Base-by-base conservation (phyloP, 2,113 vertebrate species). In the Gorsachius goisagi region DNA sequence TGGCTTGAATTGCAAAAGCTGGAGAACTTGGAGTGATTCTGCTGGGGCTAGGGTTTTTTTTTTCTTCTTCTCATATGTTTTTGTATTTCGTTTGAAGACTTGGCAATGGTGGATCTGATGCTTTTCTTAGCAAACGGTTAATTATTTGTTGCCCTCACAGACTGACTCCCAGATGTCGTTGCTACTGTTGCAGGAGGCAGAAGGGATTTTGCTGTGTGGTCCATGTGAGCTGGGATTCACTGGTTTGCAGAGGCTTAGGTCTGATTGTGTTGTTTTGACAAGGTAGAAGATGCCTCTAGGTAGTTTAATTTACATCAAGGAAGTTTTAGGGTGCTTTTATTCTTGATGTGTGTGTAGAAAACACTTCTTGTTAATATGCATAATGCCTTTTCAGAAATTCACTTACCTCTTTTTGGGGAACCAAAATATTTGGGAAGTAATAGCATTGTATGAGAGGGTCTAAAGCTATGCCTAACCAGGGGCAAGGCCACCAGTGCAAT, bases 401-500 rank as follows among this genome's bases (percentile, higher is more conserved):
- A 8, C 39, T 15, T 24, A 2, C 27, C 32, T 60, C 35, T 0
- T n/a, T 85, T 64, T 32, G n/a, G 55, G 52, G 41, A 47, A 33
- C 8, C 26, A n/a, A 8, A 44, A 21, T 15, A 11, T n/a, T 58
- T 60, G 13, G 56, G 50, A 32, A 66, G 67, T 19, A n/a, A 41
- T n/a, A 2, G 0, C 26, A 1, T 44, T 39, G 37, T 24, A 4
- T 22, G n/a, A 2, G 0, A 28, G 60, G 20, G 21, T n/a, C 71
- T 74, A 26, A 35, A 84, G 76, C 44, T 50, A 2, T 15, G 17
- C 37, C 47, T 50, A 7, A 17, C 28, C 66, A 41, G 30, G 19
- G n/a, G 1, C 21, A 33, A 63, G 60, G 37, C 66, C 55, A 39
- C 12, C 58, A 50, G 11, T 12, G 49, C 30, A 44, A 20, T 23